Conservation (phyloP, 2,888 invertebrate genomes). For the Drosophila multiciliata region DNA sequence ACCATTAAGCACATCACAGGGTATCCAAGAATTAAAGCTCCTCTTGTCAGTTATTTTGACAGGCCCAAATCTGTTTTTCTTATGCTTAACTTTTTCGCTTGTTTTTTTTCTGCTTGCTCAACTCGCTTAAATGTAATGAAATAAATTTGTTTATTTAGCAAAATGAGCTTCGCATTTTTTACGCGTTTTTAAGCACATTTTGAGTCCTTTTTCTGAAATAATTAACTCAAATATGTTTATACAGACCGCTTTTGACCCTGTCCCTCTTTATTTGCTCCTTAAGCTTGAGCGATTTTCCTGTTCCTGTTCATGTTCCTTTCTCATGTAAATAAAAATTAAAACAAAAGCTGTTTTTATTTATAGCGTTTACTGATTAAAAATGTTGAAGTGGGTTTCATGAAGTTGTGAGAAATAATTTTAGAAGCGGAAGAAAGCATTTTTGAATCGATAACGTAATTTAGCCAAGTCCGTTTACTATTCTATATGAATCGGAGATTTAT, state of each 20-base stretch:
- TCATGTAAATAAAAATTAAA: constrained; percentile 71
- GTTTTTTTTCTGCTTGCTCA: neutral
- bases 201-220: constrained; percentile 51
- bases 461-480: too few species aligned
- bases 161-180: constrained; percentile 72
- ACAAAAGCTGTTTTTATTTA: constrained; percentile 26
- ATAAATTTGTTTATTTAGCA: constrained; percentile 75
- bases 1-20: neutral
- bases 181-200: constrained; percentile 66
- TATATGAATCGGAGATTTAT: too few species aligned
- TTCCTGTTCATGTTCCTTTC: constrained; percentile 35
- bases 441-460: neutral
- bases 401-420: neutral
- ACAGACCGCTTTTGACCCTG: constrained; percentile 45
- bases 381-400: neutral
- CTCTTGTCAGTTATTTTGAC: neutral
- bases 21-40: constrained; percentile 14
- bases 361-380: neutral
- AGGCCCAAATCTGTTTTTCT: neutral
- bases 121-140: constrained; percentile 60
- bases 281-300: constrained; percentile 29
- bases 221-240: constrained; percentile 70
- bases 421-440: neutral
- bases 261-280: neutral
- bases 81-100: neutral